These are phyloP conservation scores for Pampus argenteus DNA, from an alignment of 2,797 vertebrate genomes.

Conservation along the genomic window DNA sequence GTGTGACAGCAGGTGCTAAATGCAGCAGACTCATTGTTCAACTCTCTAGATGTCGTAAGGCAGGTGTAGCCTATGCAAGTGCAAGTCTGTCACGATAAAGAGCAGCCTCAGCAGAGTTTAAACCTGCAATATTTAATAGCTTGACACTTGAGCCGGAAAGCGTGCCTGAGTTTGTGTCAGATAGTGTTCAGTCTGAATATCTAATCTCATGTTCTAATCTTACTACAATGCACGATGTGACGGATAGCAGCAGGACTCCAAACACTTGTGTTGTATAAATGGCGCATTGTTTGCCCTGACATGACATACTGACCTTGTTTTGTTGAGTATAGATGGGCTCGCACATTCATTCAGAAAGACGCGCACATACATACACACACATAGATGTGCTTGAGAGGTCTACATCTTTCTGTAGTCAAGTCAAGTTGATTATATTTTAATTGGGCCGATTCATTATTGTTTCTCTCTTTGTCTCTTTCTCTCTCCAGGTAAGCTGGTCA, in stretches of 20 bases:
- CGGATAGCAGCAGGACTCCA: conserved; percentile 3
- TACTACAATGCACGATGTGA: conserved; percentile 11
- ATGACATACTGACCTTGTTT: conserved; percentile 17
- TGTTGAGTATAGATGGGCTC: background rate
- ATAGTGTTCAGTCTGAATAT: conserved; percentile 38
- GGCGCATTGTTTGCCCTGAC: conserved; percentile 13
- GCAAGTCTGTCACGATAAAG: conserved; percentile 28
- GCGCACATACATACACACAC: background rate
- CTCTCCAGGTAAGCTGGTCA: conserved; percentile 34
- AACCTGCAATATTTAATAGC: conserved; percentile 77
- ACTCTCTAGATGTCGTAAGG: conserved; percentile 47
- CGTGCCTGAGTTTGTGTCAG: conserved; percentile 58
- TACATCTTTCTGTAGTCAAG: background rate
- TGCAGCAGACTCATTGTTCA: conserved; percentile 55
- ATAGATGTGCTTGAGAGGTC: background rate
- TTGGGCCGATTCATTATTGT: background rate
- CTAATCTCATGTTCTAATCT: conserved; percentile 39
- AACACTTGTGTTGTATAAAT: conserved; percentile 15
- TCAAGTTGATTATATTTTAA: conserved; percentile 16
- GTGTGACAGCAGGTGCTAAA: conserved; percentile 69
- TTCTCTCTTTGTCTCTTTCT: conserved; percentile 15
- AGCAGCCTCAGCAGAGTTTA: conserved; percentile 27
- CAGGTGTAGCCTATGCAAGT: conserved; percentile 37
- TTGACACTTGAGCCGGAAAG: conserved; percentile 73
- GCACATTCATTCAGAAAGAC: background rate